A percentile compares a stretch with the other conserved stretches of the same genome.
Evolutionary conservation across 64 coral and sea anemone genomes (phyloP).

Genomic region (Orbicella faveolata): DNA sequence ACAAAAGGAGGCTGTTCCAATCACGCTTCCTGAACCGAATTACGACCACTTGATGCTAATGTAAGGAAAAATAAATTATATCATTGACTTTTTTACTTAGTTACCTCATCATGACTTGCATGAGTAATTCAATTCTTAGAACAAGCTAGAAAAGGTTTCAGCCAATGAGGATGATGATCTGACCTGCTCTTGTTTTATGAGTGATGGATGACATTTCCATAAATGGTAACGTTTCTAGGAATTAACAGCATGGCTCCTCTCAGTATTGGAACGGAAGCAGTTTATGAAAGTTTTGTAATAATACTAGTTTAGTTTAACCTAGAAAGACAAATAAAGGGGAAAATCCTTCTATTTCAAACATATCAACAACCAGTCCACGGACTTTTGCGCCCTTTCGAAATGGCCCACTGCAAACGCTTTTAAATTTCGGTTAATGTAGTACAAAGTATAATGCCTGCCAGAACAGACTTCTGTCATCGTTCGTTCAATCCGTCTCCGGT

Average conservation of each 20-base stretch:
- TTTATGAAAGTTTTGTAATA: too few relatives aligned
- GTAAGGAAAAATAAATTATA: not conserved
- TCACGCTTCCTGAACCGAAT: not conserved
- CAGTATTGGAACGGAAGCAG: too few relatives aligned
- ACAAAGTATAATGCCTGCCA: too few relatives aligned
- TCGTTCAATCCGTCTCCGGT: too few relatives aligned
- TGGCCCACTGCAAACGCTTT: too few relatives aligned
- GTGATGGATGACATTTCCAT: not conserved
- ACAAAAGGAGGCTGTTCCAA: not conserved
- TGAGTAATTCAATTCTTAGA: not conserved
- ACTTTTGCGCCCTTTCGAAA: too few relatives aligned
- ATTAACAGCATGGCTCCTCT: not conserved
- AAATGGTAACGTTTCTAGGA: constrained; percentile 13
- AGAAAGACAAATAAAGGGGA: too few relatives aligned
- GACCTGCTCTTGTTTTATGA: not conserved
- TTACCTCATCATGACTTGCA: not conserved
- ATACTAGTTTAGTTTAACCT: too few relatives aligned
- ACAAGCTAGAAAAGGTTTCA: not conserved
- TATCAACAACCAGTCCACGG: too few relatives aligned
- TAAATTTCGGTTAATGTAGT: too few relatives aligned
- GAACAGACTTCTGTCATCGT: too few relatives aligned
- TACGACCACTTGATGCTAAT: not conserved
- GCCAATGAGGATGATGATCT: not conserved
- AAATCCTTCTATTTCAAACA: too few relatives aligned
- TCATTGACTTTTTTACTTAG: not conserved